Percentiles rank a stretch among this genome's conserved stretches.
phyloP scores from a whole-genome alignment of 2,888 invertebrate genomes.

The Ectemnius cavifrons region DNA sequence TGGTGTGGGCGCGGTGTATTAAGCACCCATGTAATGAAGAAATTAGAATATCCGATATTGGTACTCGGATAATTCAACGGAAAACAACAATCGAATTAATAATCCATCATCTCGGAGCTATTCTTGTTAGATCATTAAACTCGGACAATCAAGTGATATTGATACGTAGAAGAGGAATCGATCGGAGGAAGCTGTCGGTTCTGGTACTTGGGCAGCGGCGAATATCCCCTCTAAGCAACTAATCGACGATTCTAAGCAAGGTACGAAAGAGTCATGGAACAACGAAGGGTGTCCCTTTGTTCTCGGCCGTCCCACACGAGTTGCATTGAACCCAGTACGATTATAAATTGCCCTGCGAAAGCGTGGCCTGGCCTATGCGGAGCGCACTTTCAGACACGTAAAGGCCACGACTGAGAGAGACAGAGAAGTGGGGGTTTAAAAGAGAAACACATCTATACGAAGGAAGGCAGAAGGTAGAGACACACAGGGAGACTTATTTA shows the following conservation, averaged over 20 bases:
- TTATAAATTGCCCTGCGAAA: conserved; percentile 70
- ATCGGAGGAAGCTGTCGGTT: neutral
- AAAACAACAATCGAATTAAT: too few species aligned
- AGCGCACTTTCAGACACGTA: conserved; percentile 51
- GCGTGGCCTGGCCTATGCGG: conserved; percentile 54
- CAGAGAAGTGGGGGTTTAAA: too few species aligned
- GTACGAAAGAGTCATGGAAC: conserved; percentile 37
- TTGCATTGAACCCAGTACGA: conserved; percentile 69
- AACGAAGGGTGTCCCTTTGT: conserved; percentile 62
- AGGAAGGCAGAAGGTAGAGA: conserved; percentile 26
- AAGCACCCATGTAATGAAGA: neutral
- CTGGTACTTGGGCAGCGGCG: neutral
- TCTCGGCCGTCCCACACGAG: conserved; percentile 66
- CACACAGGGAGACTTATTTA: conserved; percentile 57
- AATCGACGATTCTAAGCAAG: conserved; percentile 42
- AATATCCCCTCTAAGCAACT: conserved; percentile 16
- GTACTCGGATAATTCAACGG: too few species aligned
- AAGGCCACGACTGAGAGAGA: conserved; percentile 26
- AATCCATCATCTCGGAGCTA: neutral
- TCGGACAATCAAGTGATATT: too few species aligned
- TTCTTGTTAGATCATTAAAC: neutral
- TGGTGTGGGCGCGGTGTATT: neutral
- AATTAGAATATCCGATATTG: neutral
- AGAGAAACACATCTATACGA: conserved; percentile 30
- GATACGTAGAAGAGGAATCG: neutral